Evolutionary conservation across 2,113 vertebrate species (phyloP).

Genomic region (Rhadina sibilatrix): DNA sequence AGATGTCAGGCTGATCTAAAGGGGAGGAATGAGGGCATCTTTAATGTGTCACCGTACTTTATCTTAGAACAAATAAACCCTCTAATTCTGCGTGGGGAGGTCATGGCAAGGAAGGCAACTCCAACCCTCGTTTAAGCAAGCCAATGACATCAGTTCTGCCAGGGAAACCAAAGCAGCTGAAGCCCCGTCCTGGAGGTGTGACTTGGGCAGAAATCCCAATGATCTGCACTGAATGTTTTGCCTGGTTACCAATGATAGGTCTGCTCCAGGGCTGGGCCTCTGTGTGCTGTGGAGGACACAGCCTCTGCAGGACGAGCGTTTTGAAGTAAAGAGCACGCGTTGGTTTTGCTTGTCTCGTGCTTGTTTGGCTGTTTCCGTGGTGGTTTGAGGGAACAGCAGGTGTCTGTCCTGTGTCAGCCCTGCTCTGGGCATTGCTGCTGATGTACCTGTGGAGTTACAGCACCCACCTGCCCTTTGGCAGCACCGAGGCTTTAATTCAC

Average conservation of each 20-base stretch:
- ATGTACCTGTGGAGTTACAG: not conserved
- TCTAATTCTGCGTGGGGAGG: not conserved
- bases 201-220: not conserved
- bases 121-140: slow-evolving; percentile 13
- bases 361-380: not conserved
- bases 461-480: not conserved
- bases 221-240: not conserved
- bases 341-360: not conserved
- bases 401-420: not conserved
- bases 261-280: not conserved
- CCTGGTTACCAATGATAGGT: not conserved
- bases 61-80: slow-evolving; percentile 63
- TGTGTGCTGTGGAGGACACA: not conserved
- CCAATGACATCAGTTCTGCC: not conserved
- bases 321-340: not conserved
- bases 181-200: not conserved
- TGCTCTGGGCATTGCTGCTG: not conserved
- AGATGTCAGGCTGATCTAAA: slow-evolving; percentile 55
- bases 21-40: slow-evolving; percentile 1
- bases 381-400: not conserved
- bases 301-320: rapidly evolving
- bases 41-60: slow-evolving; percentile 17
- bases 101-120: slow-evolving; percentile 12
- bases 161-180: slow-evolving; percentile 40
- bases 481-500: not conserved